A percentile compares a stretch with the other conserved stretches of the same genome.
Evolutionary conservation across 2,113 vertebrate genomes (phyloP).

Genomic region (Hystrix cristata): DNA sequence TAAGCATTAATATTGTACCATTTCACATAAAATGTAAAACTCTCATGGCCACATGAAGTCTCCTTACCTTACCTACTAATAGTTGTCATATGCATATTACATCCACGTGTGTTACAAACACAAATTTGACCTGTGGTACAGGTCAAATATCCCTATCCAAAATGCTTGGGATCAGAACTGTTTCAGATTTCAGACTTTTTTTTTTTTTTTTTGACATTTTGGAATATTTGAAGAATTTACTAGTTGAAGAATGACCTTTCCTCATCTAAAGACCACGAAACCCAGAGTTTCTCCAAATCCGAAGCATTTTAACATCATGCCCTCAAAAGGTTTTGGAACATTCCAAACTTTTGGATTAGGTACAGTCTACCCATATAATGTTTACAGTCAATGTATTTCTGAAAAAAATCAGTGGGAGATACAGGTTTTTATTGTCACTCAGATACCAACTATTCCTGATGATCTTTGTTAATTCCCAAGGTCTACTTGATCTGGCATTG

Average conservation of each 20-base stretch:
- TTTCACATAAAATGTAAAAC: neutral
- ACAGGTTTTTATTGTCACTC: neutral
- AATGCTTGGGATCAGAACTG: neutral
- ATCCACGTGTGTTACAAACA: neutral
- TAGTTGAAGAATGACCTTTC: neutral
- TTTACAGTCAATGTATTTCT: neutral
- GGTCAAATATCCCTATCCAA: neutral
- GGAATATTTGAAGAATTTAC: neutral
- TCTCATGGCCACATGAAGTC: neutral
- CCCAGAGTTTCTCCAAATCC: neutral
- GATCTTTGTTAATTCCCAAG: neutral
- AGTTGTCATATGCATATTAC: neutral
- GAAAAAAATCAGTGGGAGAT: neutral
- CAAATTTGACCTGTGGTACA: neutral
- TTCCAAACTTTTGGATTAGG: neutral
- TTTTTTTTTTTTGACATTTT: neutral
- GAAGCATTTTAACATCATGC: neutral
- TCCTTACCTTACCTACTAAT: neutral
- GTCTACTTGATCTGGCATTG: neutral
- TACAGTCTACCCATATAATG: neutral
- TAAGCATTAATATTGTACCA: neutral
- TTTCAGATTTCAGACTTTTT: neutral
- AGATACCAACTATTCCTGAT: neutral
- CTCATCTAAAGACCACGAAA: neutral
- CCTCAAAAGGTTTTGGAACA: neutral